Base-by-base conservation (phyloP, 2,888 invertebrate species). In the Ommatoiulus sabulosus region DNA sequence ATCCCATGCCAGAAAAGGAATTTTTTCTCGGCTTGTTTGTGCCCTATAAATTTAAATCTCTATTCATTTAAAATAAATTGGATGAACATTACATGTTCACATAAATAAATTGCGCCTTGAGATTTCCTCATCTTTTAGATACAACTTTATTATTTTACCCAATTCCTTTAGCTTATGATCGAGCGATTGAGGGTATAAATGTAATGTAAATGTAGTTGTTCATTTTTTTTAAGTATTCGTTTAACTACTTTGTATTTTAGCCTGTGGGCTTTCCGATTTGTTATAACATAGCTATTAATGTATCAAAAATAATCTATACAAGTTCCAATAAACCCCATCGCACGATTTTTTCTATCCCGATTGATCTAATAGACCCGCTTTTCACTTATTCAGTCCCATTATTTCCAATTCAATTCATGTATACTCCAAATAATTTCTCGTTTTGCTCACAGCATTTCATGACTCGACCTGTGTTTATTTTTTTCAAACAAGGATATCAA, bases 401-500 rank as follows among this genome's bases (percentile, higher is more conserved):
- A 15, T 20, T 63, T 20, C 35, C 5, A 63, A 63, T 20, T 63
- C 44, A 43, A 43, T 85, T 43, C 44, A n/a, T 85, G 85, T 17
- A 85, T 85, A 85, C 85, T 85, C 85, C 4, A 43, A 85, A 85
- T 85, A 85, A 85, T 44, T 85, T 43, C n/a, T 44, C 43, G 7
- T 85, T 44, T 43, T 44, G 44, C 85, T 44, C 85, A 44, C 44
- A 85, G 85, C 44, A 85, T 44, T 85, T 44, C 43, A 85, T 85
- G 85, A 44, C 85, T 20, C 8, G 63, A 20, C 20, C 20, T 20
- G 20, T 63, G 63, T 63, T 20, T 85, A 43, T 85, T 85, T 85
- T 43, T 85, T 44, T 43, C 12, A 85, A 84, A 85, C 85, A 85
- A 85, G 85, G 85, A 85, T 85, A 85, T 43, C 85, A 44, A n/a